Conservation (phyloP, 2,797 vertebrate species). For the Enoplosus armatus region DNA sequence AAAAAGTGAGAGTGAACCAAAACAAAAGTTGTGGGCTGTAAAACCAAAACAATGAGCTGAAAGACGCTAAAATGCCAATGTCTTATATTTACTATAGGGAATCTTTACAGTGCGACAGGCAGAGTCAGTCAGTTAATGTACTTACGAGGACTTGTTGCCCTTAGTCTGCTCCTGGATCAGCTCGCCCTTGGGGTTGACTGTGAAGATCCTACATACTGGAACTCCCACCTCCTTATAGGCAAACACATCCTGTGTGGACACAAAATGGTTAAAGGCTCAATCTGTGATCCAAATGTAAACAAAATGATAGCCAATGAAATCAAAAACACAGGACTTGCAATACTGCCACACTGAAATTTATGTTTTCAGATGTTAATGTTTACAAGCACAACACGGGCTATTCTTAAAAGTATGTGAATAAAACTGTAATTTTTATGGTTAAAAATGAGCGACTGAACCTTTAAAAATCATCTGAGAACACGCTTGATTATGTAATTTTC, state of each 20-base stretch:
- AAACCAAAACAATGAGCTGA: conserved; percentile 8
- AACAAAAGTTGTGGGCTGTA: neutral
- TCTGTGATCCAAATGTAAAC: neutral
- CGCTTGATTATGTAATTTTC: conserved; percentile 35
- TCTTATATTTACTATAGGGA: neutral
- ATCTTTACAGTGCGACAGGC: neutral
- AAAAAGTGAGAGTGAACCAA: neutral
- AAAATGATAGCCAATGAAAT: neutral
- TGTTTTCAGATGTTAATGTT: neutral
- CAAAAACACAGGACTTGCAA: neutral
- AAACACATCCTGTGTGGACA: conserved; percentile 92
- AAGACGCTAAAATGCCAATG: neutral
- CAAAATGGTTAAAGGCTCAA: conserved; percentile 6
- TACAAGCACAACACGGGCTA: neutral
- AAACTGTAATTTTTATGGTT: neutral
- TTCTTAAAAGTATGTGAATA: neutral
- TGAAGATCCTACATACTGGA: conserved; percentile 92
- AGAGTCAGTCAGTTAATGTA: conserved; percentile 18
- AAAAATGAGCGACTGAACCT: neutral
- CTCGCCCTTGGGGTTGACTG: conserved; percentile 98
- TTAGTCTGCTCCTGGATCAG: conserved; percentile 98
- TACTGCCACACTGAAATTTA: neutral
- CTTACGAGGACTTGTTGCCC: conserved; percentile 99
- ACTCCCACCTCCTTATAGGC: conserved; percentile 97
- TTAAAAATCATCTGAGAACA: conserved; percentile 27